A percentile compares a stretch with the other conserved stretches of the same genome.
Conservation (phyloP, 1,140 invertebrate species). For the Stegodyphus dumicola region DNA sequence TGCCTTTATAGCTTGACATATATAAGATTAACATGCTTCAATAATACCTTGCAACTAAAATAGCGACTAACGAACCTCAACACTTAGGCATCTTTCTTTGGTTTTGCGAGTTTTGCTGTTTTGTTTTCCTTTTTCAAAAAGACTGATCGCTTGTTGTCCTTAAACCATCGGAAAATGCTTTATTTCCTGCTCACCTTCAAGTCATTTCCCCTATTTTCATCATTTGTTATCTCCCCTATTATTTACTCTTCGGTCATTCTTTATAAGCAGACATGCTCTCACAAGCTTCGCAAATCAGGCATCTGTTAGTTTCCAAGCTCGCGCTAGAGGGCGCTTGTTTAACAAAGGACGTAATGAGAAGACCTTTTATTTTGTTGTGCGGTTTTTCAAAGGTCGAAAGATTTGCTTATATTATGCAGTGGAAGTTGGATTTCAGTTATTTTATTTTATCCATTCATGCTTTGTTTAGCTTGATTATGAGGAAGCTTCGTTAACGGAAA, state of each 20-base stretch:
- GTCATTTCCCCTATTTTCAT: conserved; percentile 14
- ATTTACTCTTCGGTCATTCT: conserved; percentile 42
- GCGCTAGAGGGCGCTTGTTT: no score
- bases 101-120: no score
- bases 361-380: no score
- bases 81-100: not conserved
- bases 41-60: not conserved
- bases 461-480: no score
- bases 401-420: no score
- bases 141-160: not conserved
- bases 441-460: no score
- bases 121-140: not conserved
- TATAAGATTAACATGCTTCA: no score
- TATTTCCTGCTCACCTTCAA: conserved; percentile 33
- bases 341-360: no score
- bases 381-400: no score
- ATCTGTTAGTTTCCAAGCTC: conserved; percentile 5
- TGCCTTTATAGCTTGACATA: no score
- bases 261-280: not conserved
- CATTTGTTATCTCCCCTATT: conserved; percentile 47
- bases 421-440: no score
- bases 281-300: not conserved
- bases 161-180: not conserved
- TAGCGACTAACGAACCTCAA: conserved; percentile 18
- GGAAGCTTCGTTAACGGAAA: no score